A percentile compares a stretch with the other conserved stretches of the same genome.
Conservation (phyloP, 1,140 invertebrate species). For the Choristoneura fumiferana region DNA sequence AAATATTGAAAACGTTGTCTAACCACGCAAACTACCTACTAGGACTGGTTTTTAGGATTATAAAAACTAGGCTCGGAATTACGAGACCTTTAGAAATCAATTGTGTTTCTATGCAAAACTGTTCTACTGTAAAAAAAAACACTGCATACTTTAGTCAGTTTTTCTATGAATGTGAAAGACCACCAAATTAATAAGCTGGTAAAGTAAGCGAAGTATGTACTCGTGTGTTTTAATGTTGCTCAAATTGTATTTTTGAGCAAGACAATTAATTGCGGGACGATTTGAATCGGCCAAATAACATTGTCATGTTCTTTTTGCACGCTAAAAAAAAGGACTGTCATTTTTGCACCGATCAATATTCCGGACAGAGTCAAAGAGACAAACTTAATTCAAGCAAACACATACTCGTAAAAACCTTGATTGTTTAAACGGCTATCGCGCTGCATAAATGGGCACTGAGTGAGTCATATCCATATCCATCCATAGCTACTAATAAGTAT, state of each 20-base stretch:
- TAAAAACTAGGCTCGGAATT: not conserved
- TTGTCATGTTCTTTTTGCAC: no score
- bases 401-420: not conserved
- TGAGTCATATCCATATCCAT: slow-evolving; percentile 42
- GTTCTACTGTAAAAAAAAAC: not conserved
- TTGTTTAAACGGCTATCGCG: slow-evolving; percentile 1
- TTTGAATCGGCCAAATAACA: no score
- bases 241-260: no score
- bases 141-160: no score
- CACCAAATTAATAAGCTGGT: no score
- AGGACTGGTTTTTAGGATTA: slow-evolving; percentile 1
- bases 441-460: slow-evolving; percentile 10
- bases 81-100: not conserved
- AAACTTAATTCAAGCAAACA: not conserved
- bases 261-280: no score
- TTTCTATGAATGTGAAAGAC: no score
- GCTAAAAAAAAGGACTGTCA: no score
- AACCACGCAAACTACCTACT: not conserved
- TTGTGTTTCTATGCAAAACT: not conserved
- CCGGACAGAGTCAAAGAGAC: not conserved
- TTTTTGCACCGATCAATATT: not conserved
- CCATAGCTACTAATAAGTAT: no score
- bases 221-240: no score
- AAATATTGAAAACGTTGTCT: not conserved
- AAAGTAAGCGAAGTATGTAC: no score